A percentile compares a stretch with the other conserved stretches of the same genome.
These are phyloP conservation scores for Dendrocopos noguchii DNA, from an alignment of 2,113 vertebrate genomes.

Conservation along the genomic window DNA sequence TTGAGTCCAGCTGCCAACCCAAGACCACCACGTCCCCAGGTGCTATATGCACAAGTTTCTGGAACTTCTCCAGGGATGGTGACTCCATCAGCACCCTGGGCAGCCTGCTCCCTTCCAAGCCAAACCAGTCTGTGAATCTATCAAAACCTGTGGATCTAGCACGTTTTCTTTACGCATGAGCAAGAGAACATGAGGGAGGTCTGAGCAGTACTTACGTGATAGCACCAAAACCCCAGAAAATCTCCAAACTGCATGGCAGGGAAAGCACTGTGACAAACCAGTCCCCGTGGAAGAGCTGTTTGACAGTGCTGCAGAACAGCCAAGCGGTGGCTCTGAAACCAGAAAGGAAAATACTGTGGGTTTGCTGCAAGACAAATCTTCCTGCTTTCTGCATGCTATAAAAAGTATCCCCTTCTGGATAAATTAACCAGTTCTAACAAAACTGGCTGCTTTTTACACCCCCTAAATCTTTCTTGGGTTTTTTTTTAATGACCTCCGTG, in stretches of 20 bases:
- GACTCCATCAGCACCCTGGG: too few relatives aligned
- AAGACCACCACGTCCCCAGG: too few relatives aligned
- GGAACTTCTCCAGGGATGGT: too few relatives aligned
- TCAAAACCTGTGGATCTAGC: too few relatives aligned
- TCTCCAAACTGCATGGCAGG: background rate
- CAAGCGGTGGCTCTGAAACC: slow-evolving; percentile 11
- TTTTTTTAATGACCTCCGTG: background rate
- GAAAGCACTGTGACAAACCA: background rate
- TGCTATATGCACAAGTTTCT: too few relatives aligned
- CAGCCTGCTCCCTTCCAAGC: too few relatives aligned
- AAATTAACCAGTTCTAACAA: slow-evolving; percentile 10
- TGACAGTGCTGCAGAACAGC: background rate
- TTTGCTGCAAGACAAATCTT: slow-evolving; percentile 53
- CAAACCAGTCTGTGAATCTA: too few relatives aligned
- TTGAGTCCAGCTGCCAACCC: too few relatives aligned
- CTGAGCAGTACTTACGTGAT: background rate
- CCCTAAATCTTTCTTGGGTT: slow-evolving; percentile 27
- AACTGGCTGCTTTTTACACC: slow-evolving; percentile 2
- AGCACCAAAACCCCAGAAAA: background rate
- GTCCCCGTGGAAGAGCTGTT: background rate
- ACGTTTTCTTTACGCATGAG: background rate
- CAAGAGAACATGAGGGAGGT: background rate
- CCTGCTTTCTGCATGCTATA: slow-evolving; percentile 19
- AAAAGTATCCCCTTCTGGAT: slow-evolving; percentile 37
- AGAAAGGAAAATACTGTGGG: slow-evolving; percentile 32